Evolutionary conservation across 2,113 vertebrate genomes (phyloP), one percentile per base, ranked within the genome.

Genomic region (Turdus rufiventris): DNA sequence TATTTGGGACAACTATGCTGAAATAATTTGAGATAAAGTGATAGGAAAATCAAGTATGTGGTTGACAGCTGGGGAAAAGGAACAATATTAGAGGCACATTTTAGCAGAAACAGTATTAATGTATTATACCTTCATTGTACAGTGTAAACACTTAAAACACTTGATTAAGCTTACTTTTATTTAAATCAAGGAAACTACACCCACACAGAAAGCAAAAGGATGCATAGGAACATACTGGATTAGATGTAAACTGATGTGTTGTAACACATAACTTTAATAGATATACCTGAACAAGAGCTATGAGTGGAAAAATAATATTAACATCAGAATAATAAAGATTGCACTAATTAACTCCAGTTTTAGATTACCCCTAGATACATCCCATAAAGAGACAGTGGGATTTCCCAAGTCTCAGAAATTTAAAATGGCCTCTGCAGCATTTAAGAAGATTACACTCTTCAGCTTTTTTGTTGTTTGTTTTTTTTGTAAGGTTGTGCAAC

Each of bases 291-390:
- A 50, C 50, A 78, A 86, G 60, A 67, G 19, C 29, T 91, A 42
- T 56, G 43, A 73, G 65, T 89, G 28, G 63, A 88, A 96, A 95
- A 92, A 89, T 72, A 87, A 73, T 88, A 91, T 61, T 77, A 86
- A 61, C 73, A 82, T 68, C 92, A 77, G 66, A 74, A 93, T 85
- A 71, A 93, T 85, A 96, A 97, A 95, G 74, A 85, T 18, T 80
- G 18, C 40, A 74, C 71, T 94, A 95, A 96, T 95, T 95, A 95
- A 78, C 87, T 95, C 85, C 4, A 5, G 19, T 31, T 93, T 94
- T 93, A 93, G 84, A 96, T 94, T 81, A 91, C 91, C 66, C 72
- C 88, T 74, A 57, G 79, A 75, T 68, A 48, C 76, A 85, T 56
- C 74, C 92, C 67, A 85, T 89, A 95, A 96, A 89, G 78, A 95